Percentiles rank a stretch among this genome's conserved stretches.
Evolutionary conservation across 64 coral and sea anemone genomes (phyloP).

Genomic region (Anthopleura sola): DNA sequence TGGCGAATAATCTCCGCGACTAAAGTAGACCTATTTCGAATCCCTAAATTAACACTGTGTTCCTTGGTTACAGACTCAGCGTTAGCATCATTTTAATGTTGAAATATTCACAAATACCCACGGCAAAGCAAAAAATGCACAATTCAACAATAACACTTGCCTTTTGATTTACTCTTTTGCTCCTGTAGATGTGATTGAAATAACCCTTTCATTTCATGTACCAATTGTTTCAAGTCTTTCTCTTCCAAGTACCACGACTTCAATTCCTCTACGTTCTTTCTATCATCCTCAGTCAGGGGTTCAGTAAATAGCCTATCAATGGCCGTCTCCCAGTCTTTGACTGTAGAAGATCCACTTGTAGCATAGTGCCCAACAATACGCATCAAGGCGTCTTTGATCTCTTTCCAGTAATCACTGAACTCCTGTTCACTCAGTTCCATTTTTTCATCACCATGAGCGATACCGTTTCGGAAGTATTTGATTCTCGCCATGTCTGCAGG

Average conservation of each 20-base stretch:
- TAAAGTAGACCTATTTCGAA: too few relatives aligned
- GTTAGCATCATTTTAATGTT: too few relatives aligned
- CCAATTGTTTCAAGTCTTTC: background rate
- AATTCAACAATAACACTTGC: too few relatives aligned
- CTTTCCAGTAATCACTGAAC: background rate
- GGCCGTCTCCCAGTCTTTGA: background rate
- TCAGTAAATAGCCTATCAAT: background rate
- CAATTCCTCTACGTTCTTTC: background rate
- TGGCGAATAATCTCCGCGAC: too few relatives aligned
- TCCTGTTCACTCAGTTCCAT: conserved; percentile 2
- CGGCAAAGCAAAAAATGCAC: too few relatives aligned
- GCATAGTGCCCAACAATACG: background rate
- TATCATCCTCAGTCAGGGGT: background rate
- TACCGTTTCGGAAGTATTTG: background rate
- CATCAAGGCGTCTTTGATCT: conserved; percentile 12
- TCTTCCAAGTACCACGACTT: background rate
- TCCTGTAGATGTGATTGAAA: too few relatives aligned
- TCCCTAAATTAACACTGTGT: too few relatives aligned
- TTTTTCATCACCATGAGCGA: background rate
- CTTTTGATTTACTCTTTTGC: too few relatives aligned
- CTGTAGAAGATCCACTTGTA: background rate
- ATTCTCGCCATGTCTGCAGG: conserved; percentile 20
- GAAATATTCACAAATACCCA: too few relatives aligned
- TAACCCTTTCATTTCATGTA: too few relatives aligned
- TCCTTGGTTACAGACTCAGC: too few relatives aligned